A percentile compares a stretch with the other conserved stretches of the same genome.
Conservation (phyloP, 2,797 vertebrate genomes). For the Chrosomus eos region DNA sequence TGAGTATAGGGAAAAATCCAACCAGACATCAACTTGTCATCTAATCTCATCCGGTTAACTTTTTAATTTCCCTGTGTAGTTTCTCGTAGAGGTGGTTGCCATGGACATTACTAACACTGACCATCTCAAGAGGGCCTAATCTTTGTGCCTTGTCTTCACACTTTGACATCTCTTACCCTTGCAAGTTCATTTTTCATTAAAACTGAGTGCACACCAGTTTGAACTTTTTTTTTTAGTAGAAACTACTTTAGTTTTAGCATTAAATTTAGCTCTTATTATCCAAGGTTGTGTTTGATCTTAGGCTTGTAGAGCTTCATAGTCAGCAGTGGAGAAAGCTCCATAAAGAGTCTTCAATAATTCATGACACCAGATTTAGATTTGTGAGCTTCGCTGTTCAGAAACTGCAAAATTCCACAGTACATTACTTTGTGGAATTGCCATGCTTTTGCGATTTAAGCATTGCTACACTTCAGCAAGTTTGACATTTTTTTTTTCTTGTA, state of each 20-base stretch:
- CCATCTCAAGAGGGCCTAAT: slow-evolving; percentile 53
- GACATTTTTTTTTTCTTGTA: not conserved
- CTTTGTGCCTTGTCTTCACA: slow-evolving; percentile 41
- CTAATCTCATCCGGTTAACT: slow-evolving; percentile 58
- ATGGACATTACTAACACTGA: slow-evolving; percentile 58
- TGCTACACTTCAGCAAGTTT: slow-evolving; percentile 67
- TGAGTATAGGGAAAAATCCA: slow-evolving; percentile 62
- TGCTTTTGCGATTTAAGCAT: slow-evolving; percentile 62
- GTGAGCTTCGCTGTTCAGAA: slow-evolving; percentile 72
- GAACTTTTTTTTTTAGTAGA: slow-evolving; percentile 54
- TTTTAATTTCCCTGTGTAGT: slow-evolving; percentile 64
- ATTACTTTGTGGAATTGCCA: slow-evolving; percentile 71
- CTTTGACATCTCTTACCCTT: slow-evolving; percentile 30
- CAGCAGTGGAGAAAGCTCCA: slow-evolving; percentile 73
- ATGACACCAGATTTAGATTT: slow-evolving; percentile 80
- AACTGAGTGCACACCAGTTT: slow-evolving; percentile 58
- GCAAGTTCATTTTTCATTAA: slow-evolving; percentile 59
- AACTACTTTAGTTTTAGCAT: slow-evolving; percentile 71
- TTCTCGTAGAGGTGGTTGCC: slow-evolving; percentile 62
- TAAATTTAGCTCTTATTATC: slow-evolving; percentile 68
- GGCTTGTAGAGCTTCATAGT: slow-evolving; percentile 73
- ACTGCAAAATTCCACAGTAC: slow-evolving; percentile 72
- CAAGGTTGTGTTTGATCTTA: slow-evolving; percentile 72
- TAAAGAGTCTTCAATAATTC: slow-evolving; percentile 83
- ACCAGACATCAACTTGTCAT: slow-evolving; percentile 67